Evolutionary conservation across 1,140 invertebrate genomes (phyloP), one percentile per base, ranked within the genome.

Genomic region (Brachionus rubens): DNA sequence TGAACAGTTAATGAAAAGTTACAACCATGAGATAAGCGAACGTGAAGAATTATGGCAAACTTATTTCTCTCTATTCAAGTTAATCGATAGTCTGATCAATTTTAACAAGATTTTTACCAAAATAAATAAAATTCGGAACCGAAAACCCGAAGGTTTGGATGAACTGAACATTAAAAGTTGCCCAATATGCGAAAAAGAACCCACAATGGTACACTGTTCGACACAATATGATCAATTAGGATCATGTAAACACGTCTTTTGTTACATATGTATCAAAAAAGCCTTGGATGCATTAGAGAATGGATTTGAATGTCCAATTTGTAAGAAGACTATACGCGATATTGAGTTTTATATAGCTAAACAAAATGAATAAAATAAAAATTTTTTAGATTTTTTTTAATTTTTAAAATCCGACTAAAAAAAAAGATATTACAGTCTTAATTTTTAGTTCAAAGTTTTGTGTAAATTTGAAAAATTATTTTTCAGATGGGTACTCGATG

Each of bases 1-100:
- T 50, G 50, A 54, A n/a, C 50, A 48, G 16, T 33, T 24, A 3
- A 3, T 72, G 4, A 36, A 41, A 33, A 48, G 46, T 5, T 50
- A 36, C n/a, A 41, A 50, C 16, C 50, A 72, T 41, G 28, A 48
- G n/a, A 33, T 48, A 2, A 72, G 68, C 26, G 46, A 50, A 24
- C 43, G 68, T 2, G 68, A 72, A 54, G 68, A 72, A 28, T 24
- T 72, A 19, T 72, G 68, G 68, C 46, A 72, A 54, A 72, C 68
- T 40, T 72, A 72, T 72, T 72, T 72, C 30, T 72, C 46, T 12
- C 14, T 54, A 12, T 72, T 72, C 16, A 72, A 54, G 21, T 24
- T 72, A 30, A 72, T 50, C 33, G 16, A 72, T 52, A 72, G 68
- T 50, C 50, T 50, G 5, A 21, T 33, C 3, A 54, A 16, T 54